A percentile compares a stretch with the other conserved stretches of the same genome.
phyloP scores from a whole-genome alignment of 92 coral and sea anemone genomes.

The Chrysogorgia sp. region DNA sequence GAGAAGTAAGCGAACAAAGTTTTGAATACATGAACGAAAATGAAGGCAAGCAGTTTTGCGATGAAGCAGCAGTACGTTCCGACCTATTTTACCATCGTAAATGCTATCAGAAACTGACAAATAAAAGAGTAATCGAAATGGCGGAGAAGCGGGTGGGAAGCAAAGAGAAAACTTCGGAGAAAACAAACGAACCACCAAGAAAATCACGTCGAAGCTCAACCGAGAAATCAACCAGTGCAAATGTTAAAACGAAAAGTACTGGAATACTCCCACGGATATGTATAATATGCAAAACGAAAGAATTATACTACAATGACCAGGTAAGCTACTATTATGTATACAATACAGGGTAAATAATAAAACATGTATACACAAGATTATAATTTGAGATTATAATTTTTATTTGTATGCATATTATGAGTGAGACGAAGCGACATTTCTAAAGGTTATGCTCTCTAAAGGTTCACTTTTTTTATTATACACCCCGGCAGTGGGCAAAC shows the following conservation, averaged over 20 bases:
- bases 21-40: background rate
- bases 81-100: conserved; percentile 29
- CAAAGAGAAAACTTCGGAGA: background rate
- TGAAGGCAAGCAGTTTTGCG: background rate
- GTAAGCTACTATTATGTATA: background rate
- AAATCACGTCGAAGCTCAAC: conserved; percentile 19
- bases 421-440: background rate
- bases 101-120: conserved; percentile 26
- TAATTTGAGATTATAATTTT: background rate
- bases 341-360: too few species aligned
- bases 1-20: conserved; percentile 9
- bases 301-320: conserved; percentile 24
- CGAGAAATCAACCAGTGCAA: conserved; percentile 28
- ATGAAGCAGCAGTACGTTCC: conserved; percentile 4
- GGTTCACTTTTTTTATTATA: conserved; percentile 20
- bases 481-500: conserved; percentile 22
- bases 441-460: conserved; percentile 15
- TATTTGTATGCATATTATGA: background rate
- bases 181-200: conserved; percentile 28
- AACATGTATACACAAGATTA: background rate
- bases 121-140: conserved; percentile 5
- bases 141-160: conserved; percentile 32
- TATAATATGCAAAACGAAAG: conserved; percentile 33
- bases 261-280: conserved; percentile 30
- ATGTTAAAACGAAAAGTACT: conserved; percentile 2